These are phyloP conservation scores for Glossophaga mutica DNA, from an alignment of 2,797 vertebrate species.

Conservation along the genomic window DNA sequence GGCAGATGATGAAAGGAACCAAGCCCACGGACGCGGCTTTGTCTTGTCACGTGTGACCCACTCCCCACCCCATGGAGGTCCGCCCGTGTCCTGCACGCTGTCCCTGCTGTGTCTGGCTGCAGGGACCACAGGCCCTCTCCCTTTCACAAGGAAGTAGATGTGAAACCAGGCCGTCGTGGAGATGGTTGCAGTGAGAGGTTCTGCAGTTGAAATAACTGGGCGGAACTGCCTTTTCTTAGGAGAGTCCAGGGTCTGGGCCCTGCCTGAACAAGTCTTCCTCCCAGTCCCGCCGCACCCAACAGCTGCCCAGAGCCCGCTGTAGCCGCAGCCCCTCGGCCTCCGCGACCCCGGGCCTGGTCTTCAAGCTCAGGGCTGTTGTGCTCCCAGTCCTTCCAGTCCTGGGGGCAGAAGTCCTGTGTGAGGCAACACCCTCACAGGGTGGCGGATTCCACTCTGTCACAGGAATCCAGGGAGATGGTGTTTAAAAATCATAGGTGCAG, in stretches of 20 bases:
- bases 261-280: background rate
- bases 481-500: slow-evolving; percentile 2
- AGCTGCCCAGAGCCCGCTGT: too few species aligned
- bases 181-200: background rate
- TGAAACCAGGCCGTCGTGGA: background rate
- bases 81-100: background rate
- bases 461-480: background rate
- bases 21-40: background rate
- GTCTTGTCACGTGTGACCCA: background rate
- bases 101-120: background rate
- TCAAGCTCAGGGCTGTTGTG: background rate
- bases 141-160: background rate
- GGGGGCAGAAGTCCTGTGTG: background rate
- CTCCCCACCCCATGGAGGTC: background rate
- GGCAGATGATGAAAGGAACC: background rate
- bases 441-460: slow-evolving; percentile 6
- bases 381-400: background rate
- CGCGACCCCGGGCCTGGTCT: background rate
- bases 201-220: background rate
- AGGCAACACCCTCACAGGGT: background rate
- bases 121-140: background rate
- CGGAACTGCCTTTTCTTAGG: background rate
- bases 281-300: too few species aligned
- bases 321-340: too few species aligned
- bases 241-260: background rate